Base-by-base conservation (phyloP, 2,797 vertebrate genomes). In the Miichthys miiuy region DNA sequence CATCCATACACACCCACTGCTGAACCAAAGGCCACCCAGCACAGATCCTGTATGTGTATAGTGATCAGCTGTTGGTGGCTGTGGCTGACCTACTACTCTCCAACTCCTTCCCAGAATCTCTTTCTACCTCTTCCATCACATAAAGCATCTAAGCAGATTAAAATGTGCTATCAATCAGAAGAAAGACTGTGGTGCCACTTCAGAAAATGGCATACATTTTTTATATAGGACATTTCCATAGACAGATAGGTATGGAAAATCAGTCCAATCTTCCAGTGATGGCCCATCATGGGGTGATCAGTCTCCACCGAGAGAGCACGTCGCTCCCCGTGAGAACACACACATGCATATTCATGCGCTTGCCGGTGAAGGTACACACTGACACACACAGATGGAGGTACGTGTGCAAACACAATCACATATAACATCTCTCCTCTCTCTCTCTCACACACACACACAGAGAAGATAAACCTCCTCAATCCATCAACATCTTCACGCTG, bases 201-300 rank as follows among this genome's bases (percentile, higher is more conserved):
- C 79, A 81, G 81, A 80, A 91, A 92, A 93, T 88, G 88, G 79
- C 85, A 88, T 87, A 50, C 64, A 89, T 93, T 77, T 90, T 90
- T 93, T 91, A 85, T 84, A 78, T 79, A 75, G 84, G 85, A 85
- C 89, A 91, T 91, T 92, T 91, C 83, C 74, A 84, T 83, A 81
- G 84, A 91, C 75, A 80, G 81, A 88, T 72, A 66, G 67, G 83
- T 71, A 82, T 75, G 84, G 75, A 84, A 81, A 90, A 89, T 89
- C 86, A 78, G 87, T 88, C 88, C 88, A 87, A 83, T 84, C 83
- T 82, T 82, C 60, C 84, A 70, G 83, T 87, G 88, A 93, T 87
- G 75, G 72, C 80, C 85, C 88, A 90, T 91, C 83, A 88, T 77
- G 85, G 76, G 88, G 87, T 71, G 83, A 93, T 92, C 82, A 83